These are phyloP conservation scores for Toxotes lorentzi DNA, from an alignment of 2,797 vertebrate species.

Conservation along the genomic window DNA sequence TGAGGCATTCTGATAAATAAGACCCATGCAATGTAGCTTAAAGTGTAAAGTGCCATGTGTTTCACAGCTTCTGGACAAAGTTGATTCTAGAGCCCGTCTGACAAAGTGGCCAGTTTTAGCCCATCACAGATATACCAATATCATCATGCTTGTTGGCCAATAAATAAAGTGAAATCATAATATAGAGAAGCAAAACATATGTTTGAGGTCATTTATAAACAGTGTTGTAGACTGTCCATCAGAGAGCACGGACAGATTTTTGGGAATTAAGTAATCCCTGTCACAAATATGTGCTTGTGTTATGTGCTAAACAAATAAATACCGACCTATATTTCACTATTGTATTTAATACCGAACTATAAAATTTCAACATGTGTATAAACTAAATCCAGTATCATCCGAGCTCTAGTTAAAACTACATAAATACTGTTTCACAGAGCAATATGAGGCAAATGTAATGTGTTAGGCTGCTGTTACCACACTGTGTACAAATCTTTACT, in stretches of 20 bases:
- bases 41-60: slow-evolving; percentile 62
- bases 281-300: not conserved
- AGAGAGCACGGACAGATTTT: not conserved
- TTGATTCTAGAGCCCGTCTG: slow-evolving; percentile 8
- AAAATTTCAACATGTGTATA: not conserved
- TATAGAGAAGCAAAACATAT: not conserved
- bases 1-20: slow-evolving; percentile 39
- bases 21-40: slow-evolving; percentile 22
- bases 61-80: slow-evolving; percentile 67
- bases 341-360: not conserved
- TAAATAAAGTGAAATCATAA: slow-evolving; percentile 2
- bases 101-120: not conserved
- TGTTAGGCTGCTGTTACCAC: not conserved
- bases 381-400: not conserved
- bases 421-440: slow-evolving; percentile 37
- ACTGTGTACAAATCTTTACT: not conserved
- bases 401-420: slow-evolving; percentile 15
- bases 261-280: not conserved
- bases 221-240: not conserved
- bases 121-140: not conserved
- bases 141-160: not conserved
- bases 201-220: slow-evolving; percentile 4
- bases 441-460: slow-evolving; percentile 3
- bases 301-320: not conserved
- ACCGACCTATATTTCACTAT: not conserved